Conservation (phyloP, 2,888 invertebrate species). For the Alloscopus bannaensis region DNA sequence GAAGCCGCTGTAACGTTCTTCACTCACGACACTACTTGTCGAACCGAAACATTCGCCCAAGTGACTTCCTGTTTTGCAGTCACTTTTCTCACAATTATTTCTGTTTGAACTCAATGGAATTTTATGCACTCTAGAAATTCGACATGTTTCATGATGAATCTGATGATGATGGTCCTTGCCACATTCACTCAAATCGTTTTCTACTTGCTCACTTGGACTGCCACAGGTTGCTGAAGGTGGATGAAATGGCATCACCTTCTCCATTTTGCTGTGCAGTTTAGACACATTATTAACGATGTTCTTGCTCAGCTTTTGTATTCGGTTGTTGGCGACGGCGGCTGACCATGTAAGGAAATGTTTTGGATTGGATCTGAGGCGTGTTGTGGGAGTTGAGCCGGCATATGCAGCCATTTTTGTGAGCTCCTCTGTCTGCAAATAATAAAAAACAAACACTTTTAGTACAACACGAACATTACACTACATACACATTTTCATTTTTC, state of each 20-base stretch:
- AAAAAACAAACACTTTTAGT: conserved; percentile 70
- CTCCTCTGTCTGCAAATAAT: conserved; percentile 82
- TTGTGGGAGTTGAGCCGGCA: conserved; percentile 56
- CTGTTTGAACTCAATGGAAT: conserved; percentile 46
- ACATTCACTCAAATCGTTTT: conserved; percentile 52
- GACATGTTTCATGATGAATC: conserved; percentile 25
- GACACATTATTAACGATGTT: conserved; percentile 71
- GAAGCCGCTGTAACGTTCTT: conserved; percentile 49
- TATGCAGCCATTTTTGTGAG: conserved; percentile 77
- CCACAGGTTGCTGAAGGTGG: conserved; percentile 36
- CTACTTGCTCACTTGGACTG: conserved; percentile 33
- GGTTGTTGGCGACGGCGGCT: conserved; percentile 69
- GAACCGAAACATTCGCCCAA: conserved; percentile 40
- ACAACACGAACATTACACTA: neutral
- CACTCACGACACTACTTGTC: conserved; percentile 41
- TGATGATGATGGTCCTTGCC: conserved; percentile 28
- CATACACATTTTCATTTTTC: neutral
- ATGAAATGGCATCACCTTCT: conserved; percentile 66
- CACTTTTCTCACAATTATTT: conserved; percentile 55
- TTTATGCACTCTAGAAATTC: conserved; percentile 41
- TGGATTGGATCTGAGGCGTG: conserved; percentile 59
- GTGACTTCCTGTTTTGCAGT: conserved; percentile 52
- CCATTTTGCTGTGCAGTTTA: conserved; percentile 70
- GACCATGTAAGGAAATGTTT: conserved; percentile 73
- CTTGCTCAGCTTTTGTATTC: conserved; percentile 71